These are phyloP conservation scores for Neoaliturus tenellus DNA, from an alignment of 2,888 invertebrate species.

Conservation along the genomic window DNA sequence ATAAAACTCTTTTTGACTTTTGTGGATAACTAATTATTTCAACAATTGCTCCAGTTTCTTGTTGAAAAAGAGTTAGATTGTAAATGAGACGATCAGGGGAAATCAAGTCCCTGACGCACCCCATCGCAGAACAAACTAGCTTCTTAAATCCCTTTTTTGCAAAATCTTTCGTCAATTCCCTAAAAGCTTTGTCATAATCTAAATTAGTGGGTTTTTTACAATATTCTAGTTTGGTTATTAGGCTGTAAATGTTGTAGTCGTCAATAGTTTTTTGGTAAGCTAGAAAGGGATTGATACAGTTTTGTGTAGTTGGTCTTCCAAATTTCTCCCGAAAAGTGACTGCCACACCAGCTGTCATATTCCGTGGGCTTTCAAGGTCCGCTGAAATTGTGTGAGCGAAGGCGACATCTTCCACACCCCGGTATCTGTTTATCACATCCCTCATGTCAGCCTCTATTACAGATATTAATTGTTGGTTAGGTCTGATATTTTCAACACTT, in stretches of 20 bases:
- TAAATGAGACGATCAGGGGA: not conserved
- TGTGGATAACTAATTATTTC: not conserved
- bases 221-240: not conserved
- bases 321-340: not conserved
- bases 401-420: not conserved
- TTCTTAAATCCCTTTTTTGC: not conserved
- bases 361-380: not conserved
- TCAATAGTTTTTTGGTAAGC: not conserved
- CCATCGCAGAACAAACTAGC: constrained; percentile 13
- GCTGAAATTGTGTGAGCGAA: constrained; percentile 17
- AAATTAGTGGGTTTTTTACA: not conserved
- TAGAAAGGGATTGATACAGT: not conserved
- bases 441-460: not conserved
- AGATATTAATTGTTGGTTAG: not conserved
- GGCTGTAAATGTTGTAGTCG: not conserved
- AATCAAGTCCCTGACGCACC: not conserved
- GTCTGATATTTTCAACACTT: too few relatives aligned
- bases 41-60: not conserved
- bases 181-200: not conserved
- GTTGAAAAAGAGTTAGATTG: not conserved
- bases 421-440: not conserved
- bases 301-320: not conserved
- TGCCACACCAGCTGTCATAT: constrained; percentile 17
- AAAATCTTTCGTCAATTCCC: not conserved
- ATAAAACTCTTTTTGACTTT: not conserved